Evolutionary conservation across 2,888 invertebrate genomes (phyloP).

Genomic region (Sminthurinus aureus): DNA sequence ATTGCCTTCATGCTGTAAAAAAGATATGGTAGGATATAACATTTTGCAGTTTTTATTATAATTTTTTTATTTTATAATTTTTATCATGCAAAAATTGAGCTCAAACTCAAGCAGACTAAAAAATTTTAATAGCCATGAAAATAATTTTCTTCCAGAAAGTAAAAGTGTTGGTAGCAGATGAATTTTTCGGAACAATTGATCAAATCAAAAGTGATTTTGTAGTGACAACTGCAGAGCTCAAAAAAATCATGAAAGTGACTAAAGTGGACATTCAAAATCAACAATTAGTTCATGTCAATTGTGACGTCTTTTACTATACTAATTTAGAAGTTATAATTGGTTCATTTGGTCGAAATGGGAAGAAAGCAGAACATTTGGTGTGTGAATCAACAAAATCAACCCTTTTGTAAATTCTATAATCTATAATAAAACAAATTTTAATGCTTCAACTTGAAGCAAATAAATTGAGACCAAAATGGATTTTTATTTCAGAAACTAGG

Average conservation of each 20-base stretch:
- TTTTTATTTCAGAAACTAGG: not conserved
- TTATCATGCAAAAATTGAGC: no score
- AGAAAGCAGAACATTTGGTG: not conserved
- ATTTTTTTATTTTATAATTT: not conserved
- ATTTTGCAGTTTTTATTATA: not conserved
- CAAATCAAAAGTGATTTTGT: not conserved
- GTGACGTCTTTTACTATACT: not conserved
- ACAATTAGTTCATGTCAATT: not conserved
- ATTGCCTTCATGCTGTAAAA: not conserved
- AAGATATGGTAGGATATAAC: not conserved
- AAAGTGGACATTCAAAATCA: not conserved
- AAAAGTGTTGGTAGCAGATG: not conserved
- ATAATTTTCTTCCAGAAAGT: not conserved
- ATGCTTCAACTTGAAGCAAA: no score
- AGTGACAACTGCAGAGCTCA: not conserved
- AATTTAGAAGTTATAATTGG: not conserved
- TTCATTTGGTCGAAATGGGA: constrained; percentile 1
- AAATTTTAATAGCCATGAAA: not conserved
- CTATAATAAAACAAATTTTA: not conserved
- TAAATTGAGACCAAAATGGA: no score
- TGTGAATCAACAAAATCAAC: no score
- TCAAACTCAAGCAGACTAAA: not conserved
- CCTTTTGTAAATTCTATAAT: no score
- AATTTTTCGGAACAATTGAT: not conserved
- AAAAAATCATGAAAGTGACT: constrained; percentile 2